Evolutionary conservation across 2,888 invertebrate species (phyloP), one percentile per base, ranked within the genome.

Genomic region (Galeopsomyia nigrocyanea): DNA sequence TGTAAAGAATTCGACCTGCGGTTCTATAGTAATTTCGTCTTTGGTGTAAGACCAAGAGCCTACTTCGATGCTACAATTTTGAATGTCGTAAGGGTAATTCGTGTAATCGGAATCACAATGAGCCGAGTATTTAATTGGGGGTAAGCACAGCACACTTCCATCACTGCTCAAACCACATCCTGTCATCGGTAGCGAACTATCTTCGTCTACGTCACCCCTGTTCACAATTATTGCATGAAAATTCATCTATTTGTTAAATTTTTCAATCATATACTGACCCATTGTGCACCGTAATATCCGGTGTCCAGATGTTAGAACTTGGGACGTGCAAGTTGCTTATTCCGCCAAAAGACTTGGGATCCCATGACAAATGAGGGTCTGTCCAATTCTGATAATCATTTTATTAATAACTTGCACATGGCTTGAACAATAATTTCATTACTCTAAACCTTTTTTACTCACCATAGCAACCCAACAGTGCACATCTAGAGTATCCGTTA

Each of bases 281-380:
- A 79, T 94, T 94, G 78, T 92, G 93, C 16, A 94, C 84, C 0
- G 92, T 89, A 80, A 95, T 87, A 77, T 92, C 92, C 0, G 95
- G 95, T 10, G 90, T 87, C 95, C 95, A 95, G 66, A 95, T 89
- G 74, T 91, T 88, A 65, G 89, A 87, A 76, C 91, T 91, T 10
- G 89, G 89, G 14, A 94, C 83, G 77, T 91, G 89, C 9, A 92
- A 85, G 58, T 88, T 87, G 13, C 87, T 86, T 22, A 94, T 88
- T 71, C 88, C 88, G n/a, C 90, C 91, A 80, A 90, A 93, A 5
- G 92, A 88, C 5, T 85, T 83, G 0, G 93, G 91, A 51, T 90
- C 88, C 95, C 95, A 95, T n/a, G 84, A 87, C 46, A 95, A 86
- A 82, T 91, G 90, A 78, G 91, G 90, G 82, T 95, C 95, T 63